Percentiles rank a stretch among this genome's conserved stretches.
These are phyloP conservation scores for Baronia brevicornis DNA, from an alignment of 2,888 invertebrate genomes.

Conservation along the genomic window DNA sequence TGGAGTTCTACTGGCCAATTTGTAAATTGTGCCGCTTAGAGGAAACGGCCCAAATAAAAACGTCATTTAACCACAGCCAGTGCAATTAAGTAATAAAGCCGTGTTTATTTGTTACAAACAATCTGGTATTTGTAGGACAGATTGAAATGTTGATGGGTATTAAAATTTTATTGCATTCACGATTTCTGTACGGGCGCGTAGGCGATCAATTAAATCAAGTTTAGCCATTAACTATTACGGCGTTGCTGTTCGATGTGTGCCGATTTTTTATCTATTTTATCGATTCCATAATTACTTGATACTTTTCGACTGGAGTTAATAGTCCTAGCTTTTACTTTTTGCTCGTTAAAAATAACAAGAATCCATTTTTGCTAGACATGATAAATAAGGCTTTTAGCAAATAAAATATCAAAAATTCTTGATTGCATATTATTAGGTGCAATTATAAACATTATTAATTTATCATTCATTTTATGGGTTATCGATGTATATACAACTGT, in stretches of 20 bases:
- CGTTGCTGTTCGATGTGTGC: slow-evolving; percentile 16
- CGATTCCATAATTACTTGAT: slow-evolving; percentile 17
- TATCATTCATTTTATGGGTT: no score
- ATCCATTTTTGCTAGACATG: no score
- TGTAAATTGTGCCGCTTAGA: slow-evolving; percentile 5
- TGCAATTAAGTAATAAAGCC: slow-evolving; percentile 21
- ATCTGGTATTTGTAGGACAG: slow-evolving; percentile 22
- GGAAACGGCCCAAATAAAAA: slow-evolving; percentile 9
- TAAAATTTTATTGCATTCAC: slow-evolving; percentile 26
- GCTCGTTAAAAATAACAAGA: slow-evolving; percentile 13
- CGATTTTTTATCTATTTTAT: slow-evolving; percentile 15
- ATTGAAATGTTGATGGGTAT: slow-evolving; percentile 27
- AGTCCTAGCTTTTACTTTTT: slow-evolving; percentile 16
- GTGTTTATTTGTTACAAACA: slow-evolving; percentile 19
- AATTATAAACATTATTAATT: no score
- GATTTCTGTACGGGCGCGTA: slow-evolving; percentile 20
- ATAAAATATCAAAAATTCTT: no score
- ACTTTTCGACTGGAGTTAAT: slow-evolving; percentile 14
- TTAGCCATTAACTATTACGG: slow-evolving; percentile 14
- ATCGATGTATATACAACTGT: no score
- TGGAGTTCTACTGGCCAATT: slow-evolving; percentile 3
- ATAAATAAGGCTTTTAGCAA: no score
- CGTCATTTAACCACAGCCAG: slow-evolving; percentile 9
- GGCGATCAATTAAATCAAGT: slow-evolving; percentile 21
- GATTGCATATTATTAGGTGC: no score